Base-by-base conservation (phyloP, 2,797 vertebrate genomes). In the Sebastes vulpes region DNA sequence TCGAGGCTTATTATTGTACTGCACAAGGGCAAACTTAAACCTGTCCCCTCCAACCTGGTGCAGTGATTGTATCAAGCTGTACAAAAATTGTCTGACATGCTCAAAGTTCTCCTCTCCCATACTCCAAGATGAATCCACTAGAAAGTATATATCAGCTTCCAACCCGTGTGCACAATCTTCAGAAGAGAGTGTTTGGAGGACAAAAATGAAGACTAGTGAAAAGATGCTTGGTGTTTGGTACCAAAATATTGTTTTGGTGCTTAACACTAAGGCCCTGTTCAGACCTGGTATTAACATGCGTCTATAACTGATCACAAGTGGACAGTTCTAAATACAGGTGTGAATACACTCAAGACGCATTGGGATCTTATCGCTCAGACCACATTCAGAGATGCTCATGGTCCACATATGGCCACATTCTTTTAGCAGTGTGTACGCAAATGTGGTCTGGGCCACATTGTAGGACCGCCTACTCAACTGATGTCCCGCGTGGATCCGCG, bases 51-150 rank as follows among this genome's bases (percentile, higher is more conserved):
- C 95, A 82, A 94, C 94, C 89, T 93, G 93, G 88, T 95, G 95
- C 94, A 97, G 95, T 81, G 96, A 93, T 81, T 96, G 92, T 92
- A 96, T 91, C 93, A 97, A 94, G 94, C 92, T 96, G 95, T 93
- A 97, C 21, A 98, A 92, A 96, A 98, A 98, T 86, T 96, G 93
- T 89, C 93, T 96, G 90, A 98, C 59, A n/a, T 97, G 96, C 85
- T 97, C 96, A 96, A 97, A 98, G 93, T 96, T 97, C 85, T 97
- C 95, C 79, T 96, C 84, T 83, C 97, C 97, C 92, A 97, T 91
- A 94, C 94, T 98, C 97, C 97, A 95, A 83, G 97, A 98, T 83
- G 97, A 95, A 95, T 98, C 97, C 94, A 98, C 97, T 95, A 99
- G 97, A 97, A 98, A 98, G 95, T 97, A 97, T 93, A 98, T 94